Conservation (phyloP, 1,140 invertebrate species). For the Heterodera carotae region DNA sequence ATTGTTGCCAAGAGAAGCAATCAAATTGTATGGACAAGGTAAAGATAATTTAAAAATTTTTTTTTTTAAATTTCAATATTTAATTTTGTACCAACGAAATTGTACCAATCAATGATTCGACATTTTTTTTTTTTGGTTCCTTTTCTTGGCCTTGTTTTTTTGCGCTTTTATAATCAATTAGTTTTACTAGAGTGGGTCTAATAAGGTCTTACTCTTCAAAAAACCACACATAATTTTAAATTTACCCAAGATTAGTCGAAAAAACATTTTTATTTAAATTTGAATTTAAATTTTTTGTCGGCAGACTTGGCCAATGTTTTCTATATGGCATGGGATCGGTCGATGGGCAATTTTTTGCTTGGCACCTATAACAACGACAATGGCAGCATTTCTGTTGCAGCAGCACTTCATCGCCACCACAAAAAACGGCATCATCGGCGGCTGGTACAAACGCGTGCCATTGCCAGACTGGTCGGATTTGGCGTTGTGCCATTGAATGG, state of each 20-base stretch:
- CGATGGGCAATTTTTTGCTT: constrained; percentile 3
- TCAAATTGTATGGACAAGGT: constrained; percentile 12
- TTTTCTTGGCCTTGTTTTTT: too few species aligned
- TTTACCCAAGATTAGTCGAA: background rate
- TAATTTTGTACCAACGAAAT: background rate
- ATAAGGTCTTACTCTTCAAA: too few species aligned
- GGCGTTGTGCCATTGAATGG: constrained; percentile 4
- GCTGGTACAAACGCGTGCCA: background rate
- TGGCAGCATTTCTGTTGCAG: background rate
- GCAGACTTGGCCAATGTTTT: constrained; percentile 21
- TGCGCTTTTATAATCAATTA: too few species aligned
- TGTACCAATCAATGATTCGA: background rate
- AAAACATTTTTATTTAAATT: too few species aligned
- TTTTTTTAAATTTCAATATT: background rate
- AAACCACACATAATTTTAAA: too few species aligned
- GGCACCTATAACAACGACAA: background rate
- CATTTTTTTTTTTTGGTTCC: too few species aligned
- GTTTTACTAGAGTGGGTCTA: too few species aligned
- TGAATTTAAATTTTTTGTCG: background rate
- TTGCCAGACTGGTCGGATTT: background rate
- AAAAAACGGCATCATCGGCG: background rate
- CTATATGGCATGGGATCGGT: constrained; percentile 7
- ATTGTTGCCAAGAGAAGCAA: constrained; percentile 14
- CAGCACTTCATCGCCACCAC: too few species aligned
- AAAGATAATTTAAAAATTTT: background rate